A percentile compares a stretch with the other conserved stretches of the same genome.
These are phyloP conservation scores for Naso thynnoides DNA, from an alignment of 2,797 vertebrate species.

Conservation along the genomic window DNA sequence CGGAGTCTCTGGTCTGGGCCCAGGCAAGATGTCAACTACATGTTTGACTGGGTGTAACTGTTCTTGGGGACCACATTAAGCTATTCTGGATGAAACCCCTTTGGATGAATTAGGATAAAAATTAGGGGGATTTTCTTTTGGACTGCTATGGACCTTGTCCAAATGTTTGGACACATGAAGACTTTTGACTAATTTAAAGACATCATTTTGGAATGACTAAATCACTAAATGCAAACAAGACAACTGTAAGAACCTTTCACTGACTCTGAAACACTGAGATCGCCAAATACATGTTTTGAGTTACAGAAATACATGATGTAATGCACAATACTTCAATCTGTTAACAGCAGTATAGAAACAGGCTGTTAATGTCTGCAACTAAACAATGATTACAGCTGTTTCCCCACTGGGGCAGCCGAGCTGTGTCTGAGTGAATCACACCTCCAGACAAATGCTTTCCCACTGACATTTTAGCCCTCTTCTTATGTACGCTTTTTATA, in stretches of 20 bases:
- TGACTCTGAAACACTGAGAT: conserved; percentile 5
- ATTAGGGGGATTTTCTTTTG: background rate
- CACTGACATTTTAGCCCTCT: conserved; percentile 70
- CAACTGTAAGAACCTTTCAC: background rate
- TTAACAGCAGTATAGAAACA: conserved; percentile 44
- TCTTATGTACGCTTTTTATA: conserved; percentile 73
- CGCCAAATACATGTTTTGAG: conserved; percentile 28
- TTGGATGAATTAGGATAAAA: background rate
- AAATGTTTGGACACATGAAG: background rate
- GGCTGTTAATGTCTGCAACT: conserved; percentile 57
- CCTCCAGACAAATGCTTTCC: conserved; percentile 69
- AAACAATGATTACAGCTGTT: conserved; percentile 72
- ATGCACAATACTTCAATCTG: conserved; percentile 46
- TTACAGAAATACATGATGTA: conserved; percentile 38
- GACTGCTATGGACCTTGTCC: background rate
- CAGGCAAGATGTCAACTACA: background rate
- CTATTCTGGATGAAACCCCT: background rate
- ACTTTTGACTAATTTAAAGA: background rate
- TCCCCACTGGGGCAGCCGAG: conserved; percentile 52
- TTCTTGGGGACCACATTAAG: background rate
- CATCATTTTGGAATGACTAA: background rate
- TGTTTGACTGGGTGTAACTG: background rate
- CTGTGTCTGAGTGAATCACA: conserved; percentile 71
- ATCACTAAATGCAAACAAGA: background rate
- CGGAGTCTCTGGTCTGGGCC: too few species aligned